A percentile compares a stretch with the other conserved stretches of the same genome.
phyloP scores from a whole-genome alignment of 2,797 vertebrate species.

The Tiaroga cobitis region DNA sequence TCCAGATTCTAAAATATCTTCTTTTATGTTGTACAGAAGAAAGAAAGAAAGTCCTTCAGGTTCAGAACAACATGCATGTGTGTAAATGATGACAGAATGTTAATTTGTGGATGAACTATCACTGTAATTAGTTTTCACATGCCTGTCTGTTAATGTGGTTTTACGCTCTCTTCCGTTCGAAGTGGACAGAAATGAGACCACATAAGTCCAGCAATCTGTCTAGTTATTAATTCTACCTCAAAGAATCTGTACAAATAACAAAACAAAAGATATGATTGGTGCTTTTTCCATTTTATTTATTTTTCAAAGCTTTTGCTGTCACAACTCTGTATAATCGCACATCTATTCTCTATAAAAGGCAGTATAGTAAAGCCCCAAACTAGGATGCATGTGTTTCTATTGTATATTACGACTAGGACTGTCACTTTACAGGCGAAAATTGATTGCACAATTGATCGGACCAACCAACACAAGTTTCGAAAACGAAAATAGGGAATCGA shows the following conservation, averaged over 20 bases:
- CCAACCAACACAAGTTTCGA: no score
- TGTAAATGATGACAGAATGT: no score
- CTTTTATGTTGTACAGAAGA: no score
- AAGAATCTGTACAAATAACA: neutral
- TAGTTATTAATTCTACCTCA: neutral
- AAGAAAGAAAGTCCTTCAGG: no score
- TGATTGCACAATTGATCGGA: no score
- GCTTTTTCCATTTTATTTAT: neutral
- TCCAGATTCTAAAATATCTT: no score
- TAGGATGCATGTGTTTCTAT: conserved; percentile 72
- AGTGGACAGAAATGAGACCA: neutral
- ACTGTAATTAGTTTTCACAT: neutral
- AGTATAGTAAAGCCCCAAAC: conserved; percentile 55
- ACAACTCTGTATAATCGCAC: neutral
- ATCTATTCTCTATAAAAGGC: neutral
- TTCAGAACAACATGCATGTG: no score
- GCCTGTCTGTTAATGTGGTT: neutral
- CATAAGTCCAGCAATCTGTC: neutral
- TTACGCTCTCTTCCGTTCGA: neutral
- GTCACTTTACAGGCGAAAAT: no score
- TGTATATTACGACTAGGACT: conserved; percentile 61
- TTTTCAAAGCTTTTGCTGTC: conserved; percentile 49
- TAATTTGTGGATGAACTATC: neutral
- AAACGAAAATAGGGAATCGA: no score
- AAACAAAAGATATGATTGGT: neutral